phyloP scores from a whole-genome alignment of 2,888 invertebrate species.

The Laothoe populi region DNA sequence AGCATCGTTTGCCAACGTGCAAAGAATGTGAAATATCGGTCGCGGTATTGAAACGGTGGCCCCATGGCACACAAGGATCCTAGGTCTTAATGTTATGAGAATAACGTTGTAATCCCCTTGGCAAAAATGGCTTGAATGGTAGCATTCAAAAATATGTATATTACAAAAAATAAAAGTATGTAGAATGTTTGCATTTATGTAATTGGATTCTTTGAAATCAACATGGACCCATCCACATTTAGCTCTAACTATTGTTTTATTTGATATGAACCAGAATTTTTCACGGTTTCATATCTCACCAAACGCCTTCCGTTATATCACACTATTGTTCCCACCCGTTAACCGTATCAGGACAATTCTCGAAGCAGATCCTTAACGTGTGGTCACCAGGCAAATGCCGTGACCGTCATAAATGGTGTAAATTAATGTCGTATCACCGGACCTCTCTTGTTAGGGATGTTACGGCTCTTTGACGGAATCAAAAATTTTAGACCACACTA shows the following conservation, averaged over 20 bases:
- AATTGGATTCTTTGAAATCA: no score
- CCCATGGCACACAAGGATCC: not conserved
- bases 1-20: not conserved
- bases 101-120: not conserved
- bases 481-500: not conserved
- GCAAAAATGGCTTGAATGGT: no score
- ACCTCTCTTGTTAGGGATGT: constrained; percentile 4
- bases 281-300: no score
- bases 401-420: constrained; percentile 4
- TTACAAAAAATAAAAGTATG: no score
- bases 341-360: not conserved
- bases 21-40: not conserved
- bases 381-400: constrained; percentile 22
- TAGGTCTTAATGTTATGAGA: not conserved
- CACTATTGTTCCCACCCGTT: not conserved
- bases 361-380: not conserved
- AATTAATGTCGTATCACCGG: constrained; percentile 14
- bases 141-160: no score
- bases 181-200: no score
- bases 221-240: no score
- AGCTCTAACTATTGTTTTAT: no score
- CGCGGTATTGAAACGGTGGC: not conserved
- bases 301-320: not conserved
- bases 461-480: constrained; percentile 8
- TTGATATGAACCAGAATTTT: no score